Evolutionary conservation across 2,888 invertebrate species (phyloP), one percentile per base, ranked within the genome.

Genomic region (Morpho helenor): DNA sequence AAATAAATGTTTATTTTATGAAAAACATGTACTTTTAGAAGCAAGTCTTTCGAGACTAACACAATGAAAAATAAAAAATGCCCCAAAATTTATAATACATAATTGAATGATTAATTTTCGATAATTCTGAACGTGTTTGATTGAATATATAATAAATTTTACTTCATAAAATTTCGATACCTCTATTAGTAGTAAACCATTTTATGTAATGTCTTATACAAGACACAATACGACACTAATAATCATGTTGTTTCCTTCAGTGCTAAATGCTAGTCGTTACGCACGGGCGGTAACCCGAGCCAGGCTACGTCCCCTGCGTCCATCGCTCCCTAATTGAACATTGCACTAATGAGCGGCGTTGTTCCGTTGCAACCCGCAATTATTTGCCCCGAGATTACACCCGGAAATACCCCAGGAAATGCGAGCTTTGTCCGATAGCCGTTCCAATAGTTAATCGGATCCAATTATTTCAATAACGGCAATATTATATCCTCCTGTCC

Each of bases 271-370:
- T 66, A 46, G 46, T 53, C 60, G 66, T 61, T 59, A 61, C 57
- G 62, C 58, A 61, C 47, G 61, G 45, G 62, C 53, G 56, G 64
- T 63, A 66, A 65, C 64, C 57, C 57, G 62, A 64, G 48, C 48
- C 64, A n/a, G 61, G 31, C 16, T 31, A 40, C 7, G 42, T 49
- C 64, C 64, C 62, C 63, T 61, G 60, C 77, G 74, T 76, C 78
- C 77, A 76, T 76, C 75, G 75, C 73, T 77, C 81, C 79, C 83
- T 87, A 87, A 88, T 87, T 88, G 88, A 87, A 85, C 87, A 81
- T 79, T 84, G 88, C 84, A 84, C 87, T 88, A 89, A 89, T 88
- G 89, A 89, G 87, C 79, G 76, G 72, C 82, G 84, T 82, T 85
- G 86, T 87, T 86, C 81, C 75, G 80, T 75, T 87, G 83, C 86